phyloP scores from a whole-genome alignment of 2,113 vertebrate genomes.

The Nothoprocta pentlandii region DNA sequence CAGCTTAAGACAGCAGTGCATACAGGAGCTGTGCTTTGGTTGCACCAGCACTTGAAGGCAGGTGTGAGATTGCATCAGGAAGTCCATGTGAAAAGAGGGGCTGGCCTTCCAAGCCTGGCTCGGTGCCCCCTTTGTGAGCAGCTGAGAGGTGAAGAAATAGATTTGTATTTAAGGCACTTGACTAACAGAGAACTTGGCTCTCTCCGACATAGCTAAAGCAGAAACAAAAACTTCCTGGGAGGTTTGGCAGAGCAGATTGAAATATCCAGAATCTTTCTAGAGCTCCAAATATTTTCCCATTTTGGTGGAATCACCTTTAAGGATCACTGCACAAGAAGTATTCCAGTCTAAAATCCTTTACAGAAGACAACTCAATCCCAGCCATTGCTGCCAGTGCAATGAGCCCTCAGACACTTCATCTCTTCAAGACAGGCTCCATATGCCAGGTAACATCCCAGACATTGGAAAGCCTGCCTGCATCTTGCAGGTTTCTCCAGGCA shows the following conservation, averaged over 20 bases:
- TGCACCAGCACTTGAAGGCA: background rate
- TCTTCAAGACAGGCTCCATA: background rate
- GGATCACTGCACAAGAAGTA: background rate
- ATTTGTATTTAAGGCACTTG: background rate
- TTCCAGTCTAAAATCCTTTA: background rate
- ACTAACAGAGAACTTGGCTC: background rate
- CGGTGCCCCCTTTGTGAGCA: background rate
- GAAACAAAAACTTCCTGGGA: background rate
- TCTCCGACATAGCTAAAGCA: background rate
- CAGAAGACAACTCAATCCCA: background rate
- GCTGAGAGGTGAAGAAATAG: background rate
- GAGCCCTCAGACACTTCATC: constrained; percentile 6
- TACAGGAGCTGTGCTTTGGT: background rate
- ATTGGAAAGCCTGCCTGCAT: background rate
- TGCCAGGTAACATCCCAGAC: background rate
- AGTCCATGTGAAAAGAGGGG: background rate
- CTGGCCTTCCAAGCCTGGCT: constrained; percentile 6
- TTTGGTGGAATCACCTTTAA: background rate
- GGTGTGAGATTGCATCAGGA: background rate
- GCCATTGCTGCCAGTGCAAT: background rate
- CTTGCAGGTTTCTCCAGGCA: background rate
- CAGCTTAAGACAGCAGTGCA: rapidly evolving
- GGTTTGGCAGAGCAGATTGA: background rate
- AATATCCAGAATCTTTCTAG: background rate
- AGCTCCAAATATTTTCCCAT: background rate